A percentile compares a stretch with the other conserved stretches of the same genome.
These are phyloP conservation scores for Progne subis DNA, from an alignment of 2,113 vertebrate genomes.

Conservation along the genomic window DNA sequence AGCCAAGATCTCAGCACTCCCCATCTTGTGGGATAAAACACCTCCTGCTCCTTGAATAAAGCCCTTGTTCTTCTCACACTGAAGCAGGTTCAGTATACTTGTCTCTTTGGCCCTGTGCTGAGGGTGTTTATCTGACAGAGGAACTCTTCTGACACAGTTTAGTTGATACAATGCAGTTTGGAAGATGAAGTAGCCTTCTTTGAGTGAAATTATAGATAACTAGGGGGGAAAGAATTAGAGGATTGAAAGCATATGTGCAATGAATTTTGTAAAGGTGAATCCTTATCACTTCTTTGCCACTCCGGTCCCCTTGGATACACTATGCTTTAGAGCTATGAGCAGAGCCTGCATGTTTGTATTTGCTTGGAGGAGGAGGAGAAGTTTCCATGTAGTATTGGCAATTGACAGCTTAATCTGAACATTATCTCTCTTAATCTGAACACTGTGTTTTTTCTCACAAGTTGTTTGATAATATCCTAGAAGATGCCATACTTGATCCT, in stretches of 20 bases:
- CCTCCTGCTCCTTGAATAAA: not conserved
- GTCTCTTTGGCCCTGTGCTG: not conserved
- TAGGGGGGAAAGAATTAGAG: rapidly evolving
- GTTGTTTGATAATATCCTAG: not conserved
- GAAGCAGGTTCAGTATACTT: not conserved
- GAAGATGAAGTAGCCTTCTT: not conserved
- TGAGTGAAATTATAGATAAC: not conserved
- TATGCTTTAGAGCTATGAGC: not conserved
- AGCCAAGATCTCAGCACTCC: not conserved
- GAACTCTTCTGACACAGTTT: not conserved
- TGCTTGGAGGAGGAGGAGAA: not conserved
- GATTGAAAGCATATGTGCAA: not conserved
- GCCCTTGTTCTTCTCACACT: not conserved
- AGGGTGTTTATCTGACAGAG: not conserved
- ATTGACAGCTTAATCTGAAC: not conserved
- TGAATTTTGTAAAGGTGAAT: not conserved
- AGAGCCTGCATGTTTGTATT: rapidly evolving
- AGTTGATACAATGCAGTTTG: not conserved
- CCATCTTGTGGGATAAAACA: not conserved
- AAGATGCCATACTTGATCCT: not conserved
- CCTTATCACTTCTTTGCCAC: not conserved
- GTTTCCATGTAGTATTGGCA: not conserved
- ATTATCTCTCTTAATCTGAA: not conserved
- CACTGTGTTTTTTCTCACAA: not conserved
- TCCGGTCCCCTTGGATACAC: not conserved